A percentile compares a stretch with the other conserved stretches of the same genome.
Conservation (phyloP, 2,113 vertebrate genomes). For the Panthera tigris region DNA sequence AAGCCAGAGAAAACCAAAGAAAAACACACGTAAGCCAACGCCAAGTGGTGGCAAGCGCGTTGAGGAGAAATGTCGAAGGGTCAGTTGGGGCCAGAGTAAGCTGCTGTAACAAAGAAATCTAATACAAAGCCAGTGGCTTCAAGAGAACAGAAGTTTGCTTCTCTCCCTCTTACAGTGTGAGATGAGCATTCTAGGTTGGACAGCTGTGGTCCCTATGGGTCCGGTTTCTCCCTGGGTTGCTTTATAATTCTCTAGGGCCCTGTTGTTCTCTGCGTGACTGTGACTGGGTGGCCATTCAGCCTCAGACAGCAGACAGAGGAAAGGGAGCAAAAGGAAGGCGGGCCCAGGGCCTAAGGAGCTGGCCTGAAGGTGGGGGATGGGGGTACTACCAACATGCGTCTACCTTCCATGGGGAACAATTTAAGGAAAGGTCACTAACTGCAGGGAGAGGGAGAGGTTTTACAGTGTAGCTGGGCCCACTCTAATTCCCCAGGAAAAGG, state of each 20-base stretch:
- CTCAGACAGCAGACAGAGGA: neutral
- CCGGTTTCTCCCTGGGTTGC: neutral
- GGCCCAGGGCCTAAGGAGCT: neutral
- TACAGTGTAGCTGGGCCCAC: neutral
- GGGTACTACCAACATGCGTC: neutral
- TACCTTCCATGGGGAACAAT: neutral
- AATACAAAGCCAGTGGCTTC: neutral
- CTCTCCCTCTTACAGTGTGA: neutral
- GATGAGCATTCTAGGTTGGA: neutral
- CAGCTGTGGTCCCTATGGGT: neutral
- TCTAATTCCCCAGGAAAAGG: neutral
- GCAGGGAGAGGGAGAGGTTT: rapidly evolving
- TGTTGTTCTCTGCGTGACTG: too few species aligned
- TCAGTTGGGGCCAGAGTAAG: neutral
- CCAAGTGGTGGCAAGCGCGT: neutral
- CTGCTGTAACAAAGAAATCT: neutral
- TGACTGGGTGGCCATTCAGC: neutral
- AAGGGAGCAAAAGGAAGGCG: neutral
- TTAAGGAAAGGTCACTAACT: neutral
- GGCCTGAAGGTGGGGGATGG: neutral
- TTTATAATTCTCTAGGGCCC: neutral
- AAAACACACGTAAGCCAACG: neutral
- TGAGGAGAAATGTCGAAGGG: neutral
- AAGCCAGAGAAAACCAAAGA: neutral
- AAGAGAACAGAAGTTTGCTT: neutral